Evolutionary conservation across 2,888 invertebrate species (phyloP).

Genomic region (Ennomos erosarius): DNA sequence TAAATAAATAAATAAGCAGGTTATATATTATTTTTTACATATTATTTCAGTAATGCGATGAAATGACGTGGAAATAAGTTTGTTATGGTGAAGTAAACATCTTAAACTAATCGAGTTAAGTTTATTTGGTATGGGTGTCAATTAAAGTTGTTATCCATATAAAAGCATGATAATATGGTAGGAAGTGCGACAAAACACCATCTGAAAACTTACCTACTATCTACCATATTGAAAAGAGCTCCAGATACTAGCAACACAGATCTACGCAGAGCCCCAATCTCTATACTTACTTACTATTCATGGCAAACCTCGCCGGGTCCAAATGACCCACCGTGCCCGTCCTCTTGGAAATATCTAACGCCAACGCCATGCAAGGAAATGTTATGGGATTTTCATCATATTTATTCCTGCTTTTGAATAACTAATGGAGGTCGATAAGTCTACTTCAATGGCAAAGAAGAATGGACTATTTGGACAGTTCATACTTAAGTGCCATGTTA

Average conservation of each 20-base stretch:
- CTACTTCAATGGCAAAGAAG: not conserved
- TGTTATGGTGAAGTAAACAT: too few species aligned
- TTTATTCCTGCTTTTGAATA: constrained; percentile 56
- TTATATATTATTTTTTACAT: too few species aligned
- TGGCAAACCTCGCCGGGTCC: constrained; percentile 65
- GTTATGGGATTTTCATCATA: constrained; percentile 59
- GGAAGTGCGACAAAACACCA: too few species aligned
- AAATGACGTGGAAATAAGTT: too few species aligned
- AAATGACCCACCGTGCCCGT: constrained; percentile 56
- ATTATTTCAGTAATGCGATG: too few species aligned
- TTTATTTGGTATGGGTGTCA: too few species aligned
- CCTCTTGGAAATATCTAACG: constrained; percentile 47
- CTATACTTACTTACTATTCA: constrained; percentile 84
- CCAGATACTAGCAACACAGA: constrained; percentile 16
- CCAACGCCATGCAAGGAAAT: constrained; percentile 49
- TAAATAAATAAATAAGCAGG: too few species aligned
- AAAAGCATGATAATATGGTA: too few species aligned
- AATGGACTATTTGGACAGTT: not conserved
- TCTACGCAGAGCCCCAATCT: constrained; percentile 52
- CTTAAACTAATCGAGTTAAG: too few species aligned
- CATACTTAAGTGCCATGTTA: too few species aligned
- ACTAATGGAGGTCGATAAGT: constrained; percentile 40
- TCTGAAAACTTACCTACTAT: not conserved
- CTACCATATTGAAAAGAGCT: not conserved
- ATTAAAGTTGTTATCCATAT: too few species aligned